Evolutionary conservation across 1,140 invertebrate genomes (phyloP).

Genomic region (Zophobas atratus): DNA sequence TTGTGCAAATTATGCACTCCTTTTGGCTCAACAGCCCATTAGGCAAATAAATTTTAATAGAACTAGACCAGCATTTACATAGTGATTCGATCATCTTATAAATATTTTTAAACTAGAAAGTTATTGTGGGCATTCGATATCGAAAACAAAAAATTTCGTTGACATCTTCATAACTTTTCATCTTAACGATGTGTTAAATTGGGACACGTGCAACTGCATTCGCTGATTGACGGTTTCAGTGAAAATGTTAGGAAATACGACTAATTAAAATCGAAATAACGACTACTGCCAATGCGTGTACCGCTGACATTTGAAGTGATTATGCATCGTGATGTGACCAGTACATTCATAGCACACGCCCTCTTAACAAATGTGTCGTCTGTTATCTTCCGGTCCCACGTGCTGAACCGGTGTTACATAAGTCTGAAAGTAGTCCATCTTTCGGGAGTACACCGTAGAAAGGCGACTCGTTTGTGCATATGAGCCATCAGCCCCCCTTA

Average conservation of each 20-base stretch:
- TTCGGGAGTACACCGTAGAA: conserved; percentile 50
- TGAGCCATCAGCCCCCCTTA: conserved; percentile 47
- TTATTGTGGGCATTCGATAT: neutral
- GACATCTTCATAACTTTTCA: no score
- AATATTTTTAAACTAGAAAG: neutral
- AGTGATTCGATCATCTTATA: neutral
- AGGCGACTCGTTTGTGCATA: conserved; percentile 49
- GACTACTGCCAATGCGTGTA: neutral
- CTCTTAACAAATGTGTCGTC: conserved; percentile 38
- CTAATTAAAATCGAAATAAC: conserved; percentile 15
- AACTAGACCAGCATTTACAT: conserved; percentile 4
- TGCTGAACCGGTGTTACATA: conserved; percentile 41
- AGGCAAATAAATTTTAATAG: neutral
- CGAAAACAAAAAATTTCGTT: no score
- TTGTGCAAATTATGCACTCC: neutral
- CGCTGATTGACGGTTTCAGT: conserved; percentile 20
- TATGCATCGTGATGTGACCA: conserved; percentile 19
- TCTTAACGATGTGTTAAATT: neutral
- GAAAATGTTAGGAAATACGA: conserved; percentile 26
- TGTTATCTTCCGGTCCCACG: conserved; percentile 47
- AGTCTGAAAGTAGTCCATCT: conserved; percentile 53
- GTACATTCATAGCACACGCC: conserved; percentile 23
- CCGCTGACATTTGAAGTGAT: conserved; percentile 15
- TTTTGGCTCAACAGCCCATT: neutral
- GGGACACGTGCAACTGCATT: neutral